Evolutionary conservation across 1,140 invertebrate genomes (phyloP).

Genomic region (Dreissena polymorpha): DNA sequence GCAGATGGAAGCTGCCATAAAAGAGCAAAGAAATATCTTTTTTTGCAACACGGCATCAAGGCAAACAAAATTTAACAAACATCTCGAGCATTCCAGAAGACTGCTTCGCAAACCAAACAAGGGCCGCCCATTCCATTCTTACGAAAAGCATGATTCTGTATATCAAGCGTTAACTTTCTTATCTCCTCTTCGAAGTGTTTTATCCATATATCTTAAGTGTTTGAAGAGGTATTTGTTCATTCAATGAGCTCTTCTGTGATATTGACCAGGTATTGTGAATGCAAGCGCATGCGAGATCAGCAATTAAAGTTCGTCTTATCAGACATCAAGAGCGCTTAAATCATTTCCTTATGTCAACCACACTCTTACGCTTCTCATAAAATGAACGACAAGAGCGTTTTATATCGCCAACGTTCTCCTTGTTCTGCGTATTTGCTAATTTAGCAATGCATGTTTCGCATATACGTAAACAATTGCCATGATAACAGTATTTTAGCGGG

Average conservation of each 20-base stretch:
- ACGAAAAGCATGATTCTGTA: conserved; percentile 42
- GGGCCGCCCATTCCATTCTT: conserved; percentile 29
- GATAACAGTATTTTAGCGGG: no score
- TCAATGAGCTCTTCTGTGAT: conserved; percentile 24
- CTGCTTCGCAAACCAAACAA: conserved; percentile 39
- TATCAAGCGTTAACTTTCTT: conserved; percentile 31
- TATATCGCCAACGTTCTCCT: no score
- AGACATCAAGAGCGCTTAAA: conserved; percentile 49
- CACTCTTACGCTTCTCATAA: conserved; percentile 30
- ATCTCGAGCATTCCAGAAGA: conserved; percentile 13
- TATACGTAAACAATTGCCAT: no score
- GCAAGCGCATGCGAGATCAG: conserved; percentile 6
- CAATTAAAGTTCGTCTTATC: conserved; percentile 46
- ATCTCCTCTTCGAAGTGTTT: conserved; percentile 38
- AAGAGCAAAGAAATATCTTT: no score
- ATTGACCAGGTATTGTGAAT: conserved; percentile 22
- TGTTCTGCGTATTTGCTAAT: no score
- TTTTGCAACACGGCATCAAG: no score
- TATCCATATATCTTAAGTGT: conserved; percentile 24
- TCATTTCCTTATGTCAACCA: conserved; percentile 39
- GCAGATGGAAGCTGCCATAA: no score
- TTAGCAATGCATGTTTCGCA: no score
- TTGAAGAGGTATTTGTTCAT: conserved; percentile 30
- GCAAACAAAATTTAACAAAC: conserved; percentile 24
- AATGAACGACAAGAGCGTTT: no score